Percentiles rank a stretch among this genome's conserved stretches.
These are phyloP conservation scores for Catharus ustulatus DNA, from an alignment of 2,797 vertebrate genomes.

Conservation along the genomic window DNA sequence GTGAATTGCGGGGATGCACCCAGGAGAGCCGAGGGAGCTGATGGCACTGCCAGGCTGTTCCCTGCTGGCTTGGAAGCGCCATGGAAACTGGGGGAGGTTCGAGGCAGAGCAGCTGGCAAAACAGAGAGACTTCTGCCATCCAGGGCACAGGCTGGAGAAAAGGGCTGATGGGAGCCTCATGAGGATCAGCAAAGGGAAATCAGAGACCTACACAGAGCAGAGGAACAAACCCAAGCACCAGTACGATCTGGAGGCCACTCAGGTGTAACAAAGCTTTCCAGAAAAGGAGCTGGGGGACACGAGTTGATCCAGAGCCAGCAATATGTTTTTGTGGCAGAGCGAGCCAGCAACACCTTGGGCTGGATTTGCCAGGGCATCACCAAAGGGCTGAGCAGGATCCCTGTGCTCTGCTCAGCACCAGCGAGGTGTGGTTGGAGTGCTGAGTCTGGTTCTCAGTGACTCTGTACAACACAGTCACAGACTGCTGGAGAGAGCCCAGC, in stretches of 20 bases:
- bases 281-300: background rate
- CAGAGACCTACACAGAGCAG: no score
- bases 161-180: background rate
- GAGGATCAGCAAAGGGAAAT: background rate
- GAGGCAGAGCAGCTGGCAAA: background rate
- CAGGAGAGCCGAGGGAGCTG: background rate
- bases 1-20: background rate
- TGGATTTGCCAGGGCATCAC: background rate
- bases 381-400: background rate
- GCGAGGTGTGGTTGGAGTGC: background rate
- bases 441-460: background rate
- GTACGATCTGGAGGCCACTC: background rate
- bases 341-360: background rate
- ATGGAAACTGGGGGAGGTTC: accelerated
- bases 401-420: background rate
- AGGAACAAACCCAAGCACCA: background rate
- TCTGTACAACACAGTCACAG: background rate
- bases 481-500: background rate
- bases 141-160: background rate
- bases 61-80: background rate
- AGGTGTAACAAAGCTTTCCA: background rate
- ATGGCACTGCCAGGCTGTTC: background rate
- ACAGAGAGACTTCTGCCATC: background rate
- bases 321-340: background rate
- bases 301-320: background rate